Conservation (phyloP, 1,140 invertebrate genomes). For the Atta cephalotes region DNA sequence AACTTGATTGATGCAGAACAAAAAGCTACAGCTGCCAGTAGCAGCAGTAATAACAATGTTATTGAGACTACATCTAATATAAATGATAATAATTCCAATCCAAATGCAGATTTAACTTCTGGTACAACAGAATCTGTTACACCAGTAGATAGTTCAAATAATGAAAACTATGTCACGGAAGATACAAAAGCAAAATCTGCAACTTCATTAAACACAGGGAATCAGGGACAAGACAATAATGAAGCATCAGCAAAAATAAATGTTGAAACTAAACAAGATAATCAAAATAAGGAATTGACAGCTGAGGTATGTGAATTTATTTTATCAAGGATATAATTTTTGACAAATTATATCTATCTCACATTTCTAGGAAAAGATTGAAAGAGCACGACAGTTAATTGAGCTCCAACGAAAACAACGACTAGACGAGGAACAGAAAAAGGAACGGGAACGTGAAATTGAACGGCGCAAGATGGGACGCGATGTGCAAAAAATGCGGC, state of each 20-base stretch:
- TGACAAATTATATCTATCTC: conserved; percentile 9
- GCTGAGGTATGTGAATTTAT: conserved; percentile 44
- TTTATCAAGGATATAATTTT: not conserved
- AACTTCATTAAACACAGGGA: conserved; percentile 83
- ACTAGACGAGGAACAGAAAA: conserved; percentile 89
- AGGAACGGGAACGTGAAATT: conserved; percentile 89
- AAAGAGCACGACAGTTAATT: conserved; percentile 87
- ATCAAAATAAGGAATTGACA: conserved; percentile 40
- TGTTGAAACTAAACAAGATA: conserved; percentile 44
- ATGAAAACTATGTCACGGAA: conserved; percentile 90
- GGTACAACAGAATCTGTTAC: not conserved
- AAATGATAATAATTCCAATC: conserved; percentile 35
- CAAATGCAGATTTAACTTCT: conserved; percentile 47
- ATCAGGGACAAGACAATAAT: conserved; percentile 25
- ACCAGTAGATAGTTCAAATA: conserved; percentile 92
- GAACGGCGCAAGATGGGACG: conserved; percentile 91
- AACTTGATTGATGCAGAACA: conserved; percentile 80
- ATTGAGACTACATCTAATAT: conserved; percentile 39
- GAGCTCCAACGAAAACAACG: conserved; percentile 87
- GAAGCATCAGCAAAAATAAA: not conserved
- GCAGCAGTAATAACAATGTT: not conserved
- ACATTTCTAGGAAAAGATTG: conserved; percentile 81
- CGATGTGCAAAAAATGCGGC: conserved; percentile 90
- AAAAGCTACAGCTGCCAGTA: conserved; percentile 30
- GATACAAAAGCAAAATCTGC: conserved; percentile 88